Evolutionary conservation across 2,888 invertebrate genomes (phyloP), one percentile per base, ranked within the genome.

Genomic region (Ectropis crepuscularia): DNA sequence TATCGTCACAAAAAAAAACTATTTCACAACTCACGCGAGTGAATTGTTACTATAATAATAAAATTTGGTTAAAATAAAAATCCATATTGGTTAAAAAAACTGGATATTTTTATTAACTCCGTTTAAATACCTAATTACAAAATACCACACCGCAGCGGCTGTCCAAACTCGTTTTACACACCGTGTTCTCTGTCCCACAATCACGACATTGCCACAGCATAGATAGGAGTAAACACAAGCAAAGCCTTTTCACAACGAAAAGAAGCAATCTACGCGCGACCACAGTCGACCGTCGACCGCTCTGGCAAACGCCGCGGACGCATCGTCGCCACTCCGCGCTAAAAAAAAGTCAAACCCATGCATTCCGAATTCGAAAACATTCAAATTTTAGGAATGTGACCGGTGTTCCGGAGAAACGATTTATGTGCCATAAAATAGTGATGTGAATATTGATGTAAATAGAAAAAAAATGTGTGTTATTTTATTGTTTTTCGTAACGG

Each of bases 391-490:
- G 89, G 87, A 88, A 91, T 90, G 91, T 90, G 87, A 90, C 78
- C 82, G 74, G 79, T 82, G 82, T 78, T 76, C 70, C 63, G 65
- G 65, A 69, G 75, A 83, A 78, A 80, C 51, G 57, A 78, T 82
- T 79, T 73, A 85, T 82, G 91, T 91, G 91, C 90, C 90, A 90
- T 91, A 90, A 80, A 80, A 78, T 79, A 87, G 88, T 88, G 87
- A 88, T 89, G 87, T 69, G 71, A 67, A 65, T 62, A 58, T 85
- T 82, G 76, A 70, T 76, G 70, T 77, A 59, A 28, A 62, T 74
- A 70, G 75, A 76, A 74, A 71, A 73, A 80, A 88, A 86, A 92
- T 92, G 92, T 82, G 90, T 89, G 89, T 88, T 80, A 75, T 86
- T 78, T 79, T 85, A 73, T 84, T 90, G 74, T 82, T 92, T 82